Evolutionary conservation across 2,888 invertebrate species (phyloP).

Genomic region (Habroteleia sp.): DNA sequence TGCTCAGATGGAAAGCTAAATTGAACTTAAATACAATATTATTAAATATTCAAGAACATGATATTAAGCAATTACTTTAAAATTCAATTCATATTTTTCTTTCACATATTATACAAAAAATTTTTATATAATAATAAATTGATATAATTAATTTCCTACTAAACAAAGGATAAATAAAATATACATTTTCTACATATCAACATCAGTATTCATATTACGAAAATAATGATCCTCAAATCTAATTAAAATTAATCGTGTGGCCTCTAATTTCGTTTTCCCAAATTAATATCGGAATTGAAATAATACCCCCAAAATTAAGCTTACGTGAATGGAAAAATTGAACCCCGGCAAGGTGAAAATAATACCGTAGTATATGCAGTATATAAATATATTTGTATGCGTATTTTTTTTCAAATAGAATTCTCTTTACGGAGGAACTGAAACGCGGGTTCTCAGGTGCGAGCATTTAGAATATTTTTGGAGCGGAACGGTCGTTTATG

Average conservation of each 20-base stretch:
- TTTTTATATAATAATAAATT: no score
- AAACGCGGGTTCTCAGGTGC: slow-evolving; percentile 12
- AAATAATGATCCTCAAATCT: no score
- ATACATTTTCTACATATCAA: no score
- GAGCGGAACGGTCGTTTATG: slow-evolving; percentile 86
- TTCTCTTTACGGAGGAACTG: slow-evolving; percentile 44
- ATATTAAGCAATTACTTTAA: no score
- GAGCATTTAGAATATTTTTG: slow-evolving; percentile 87
- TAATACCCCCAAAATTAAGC: not conserved
- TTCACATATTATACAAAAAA: no score
- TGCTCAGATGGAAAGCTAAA: slow-evolving; percentile 4
- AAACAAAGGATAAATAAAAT: no score
- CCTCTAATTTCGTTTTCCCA: slow-evolving; percentile 4
- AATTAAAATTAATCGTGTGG: no score
- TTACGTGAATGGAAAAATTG: not conserved
- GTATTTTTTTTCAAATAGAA: slow-evolving; percentile 17
- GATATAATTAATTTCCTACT: no score
- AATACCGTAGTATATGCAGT: slow-evolving; percentile 5
- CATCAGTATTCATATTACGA: no score
- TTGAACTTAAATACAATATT: no score
- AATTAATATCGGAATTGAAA: not conserved
- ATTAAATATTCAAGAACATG: no score
- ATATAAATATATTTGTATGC: slow-evolving; percentile 36
- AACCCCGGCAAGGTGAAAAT: slow-evolving; percentile 2
- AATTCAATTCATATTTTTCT: no score